These are phyloP conservation scores for Acheta domesticus DNA, from an alignment of 2,888 invertebrate genomes.

Conservation along the genomic window DNA sequence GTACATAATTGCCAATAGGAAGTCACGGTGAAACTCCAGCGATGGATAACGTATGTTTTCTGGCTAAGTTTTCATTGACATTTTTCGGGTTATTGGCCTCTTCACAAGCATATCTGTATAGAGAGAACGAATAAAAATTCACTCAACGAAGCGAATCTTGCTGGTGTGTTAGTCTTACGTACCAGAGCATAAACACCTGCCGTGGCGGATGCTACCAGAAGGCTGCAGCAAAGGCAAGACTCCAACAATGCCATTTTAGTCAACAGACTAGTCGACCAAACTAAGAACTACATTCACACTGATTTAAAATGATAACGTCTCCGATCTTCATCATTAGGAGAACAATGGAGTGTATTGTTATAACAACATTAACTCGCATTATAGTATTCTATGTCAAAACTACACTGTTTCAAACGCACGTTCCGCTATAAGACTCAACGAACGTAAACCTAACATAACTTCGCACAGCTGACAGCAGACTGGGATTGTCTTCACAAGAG, in stretches of 20 bases:
- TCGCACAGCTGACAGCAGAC: background rate
- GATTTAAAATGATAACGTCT: background rate
- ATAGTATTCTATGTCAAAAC: no score
- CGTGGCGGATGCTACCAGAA: conserved; percentile 50
- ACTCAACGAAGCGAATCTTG: no score
- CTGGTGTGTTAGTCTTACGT: conserved; percentile 38
- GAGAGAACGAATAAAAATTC: no score
- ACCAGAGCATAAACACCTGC: conserved; percentile 51
- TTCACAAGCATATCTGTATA: no score
- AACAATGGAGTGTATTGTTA: background rate
- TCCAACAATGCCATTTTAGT: conserved; percentile 47
- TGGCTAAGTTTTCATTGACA: no score
- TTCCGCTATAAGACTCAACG: no score
- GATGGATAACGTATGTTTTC: no score
- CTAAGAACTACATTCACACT: conserved; percentile 5
- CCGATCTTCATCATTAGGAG: background rate
- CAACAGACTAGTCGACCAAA: background rate
- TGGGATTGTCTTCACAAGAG: background rate
- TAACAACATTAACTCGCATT: background rate
- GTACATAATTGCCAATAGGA: no score
- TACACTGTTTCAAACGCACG: no score
- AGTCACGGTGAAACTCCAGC: no score
- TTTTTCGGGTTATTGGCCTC: no score
- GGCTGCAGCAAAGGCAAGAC: conserved; percentile 51
- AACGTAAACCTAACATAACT: background rate